These are phyloP conservation scores for Drosophila pallidifrons DNA, from an alignment of 1,140 invertebrate genomes.

Conservation along the genomic window DNA sequence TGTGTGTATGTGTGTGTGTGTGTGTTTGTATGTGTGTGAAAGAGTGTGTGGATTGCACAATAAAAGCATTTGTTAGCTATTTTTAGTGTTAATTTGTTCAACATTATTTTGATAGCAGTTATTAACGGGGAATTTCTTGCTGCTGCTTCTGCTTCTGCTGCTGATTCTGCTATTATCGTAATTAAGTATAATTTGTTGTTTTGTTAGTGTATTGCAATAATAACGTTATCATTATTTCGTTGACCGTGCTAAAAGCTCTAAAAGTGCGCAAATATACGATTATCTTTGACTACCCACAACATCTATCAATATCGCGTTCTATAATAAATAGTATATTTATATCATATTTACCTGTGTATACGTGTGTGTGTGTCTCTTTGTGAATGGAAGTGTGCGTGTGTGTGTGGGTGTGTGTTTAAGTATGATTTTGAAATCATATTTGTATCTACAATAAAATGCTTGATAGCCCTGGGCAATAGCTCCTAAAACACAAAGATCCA, in stretches of 20 bases:
- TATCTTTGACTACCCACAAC: conserved; percentile 44
- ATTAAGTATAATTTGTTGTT: conserved; percentile 23
- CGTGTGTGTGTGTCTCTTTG: conserved; percentile 1
- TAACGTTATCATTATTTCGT: conserved; percentile 70
- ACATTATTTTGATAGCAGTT: conserved; percentile 55
- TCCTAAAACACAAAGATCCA: conserved; percentile 27
- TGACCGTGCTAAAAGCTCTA: conserved; percentile 80
- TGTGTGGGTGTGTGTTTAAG: conserved; percentile 3
- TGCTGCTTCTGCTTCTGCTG: conserved; percentile 17
- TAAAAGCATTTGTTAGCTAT: conserved; percentile 65
- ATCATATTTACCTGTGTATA: neutral
- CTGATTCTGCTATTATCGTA: conserved; percentile 22
- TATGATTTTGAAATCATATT: conserved; percentile 28
- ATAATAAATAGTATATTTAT: conserved; percentile 28
- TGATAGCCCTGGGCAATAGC: conserved; percentile 37
- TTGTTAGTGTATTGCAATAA: conserved; percentile 28
- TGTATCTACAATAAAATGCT: conserved; percentile 34
- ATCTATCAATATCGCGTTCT: conserved; percentile 30
- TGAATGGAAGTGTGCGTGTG: conserved; percentile 11
- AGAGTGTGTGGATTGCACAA: conserved; percentile 44
- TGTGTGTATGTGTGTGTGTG: conserved; percentile 17
- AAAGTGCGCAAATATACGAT: conserved; percentile 75
- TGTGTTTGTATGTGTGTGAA: conserved; percentile 19
- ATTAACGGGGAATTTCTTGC: conserved; percentile 33
- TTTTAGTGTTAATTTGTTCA: conserved; percentile 46